Percentiles rank a stretch among this genome's conserved stretches.
Evolutionary conservation across 2,797 vertebrate genomes (phyloP).

Genomic region (Gobionotothen gibberifrons): DNA sequence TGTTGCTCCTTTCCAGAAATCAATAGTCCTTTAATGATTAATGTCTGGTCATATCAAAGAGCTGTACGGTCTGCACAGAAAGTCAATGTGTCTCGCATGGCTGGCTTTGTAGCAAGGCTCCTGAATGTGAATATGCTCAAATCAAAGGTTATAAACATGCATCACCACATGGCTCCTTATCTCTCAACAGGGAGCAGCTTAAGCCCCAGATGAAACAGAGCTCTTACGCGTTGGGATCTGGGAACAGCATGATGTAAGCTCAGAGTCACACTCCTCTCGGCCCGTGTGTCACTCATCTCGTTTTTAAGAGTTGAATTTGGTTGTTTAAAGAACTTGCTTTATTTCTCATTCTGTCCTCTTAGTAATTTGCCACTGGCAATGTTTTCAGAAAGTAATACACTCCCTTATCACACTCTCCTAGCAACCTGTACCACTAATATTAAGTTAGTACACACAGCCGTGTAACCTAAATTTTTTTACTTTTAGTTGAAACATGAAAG

Average conservation of each 20-base stretch:
- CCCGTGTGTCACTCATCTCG: slow-evolving; percentile 45
- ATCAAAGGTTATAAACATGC: slow-evolving; percentile 77
- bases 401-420: slow-evolving; percentile 23
- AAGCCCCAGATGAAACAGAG: slow-evolving; percentile 64
- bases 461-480: slow-evolving; percentile 24
- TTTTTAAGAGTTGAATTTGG: slow-evolving; percentile 41
- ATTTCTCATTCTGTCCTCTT: slow-evolving; percentile 41
- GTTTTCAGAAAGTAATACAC: slow-evolving; percentile 40
- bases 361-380: slow-evolving; percentile 39
- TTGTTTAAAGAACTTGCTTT: slow-evolving; percentile 49
- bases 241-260: slow-evolving; percentile 66
- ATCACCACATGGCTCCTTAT: slow-evolving; percentile 63
- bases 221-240: slow-evolving; percentile 45
- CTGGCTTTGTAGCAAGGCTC: slow-evolving; percentile 51
- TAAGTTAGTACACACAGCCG: slow-evolving; percentile 7
- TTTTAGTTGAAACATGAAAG: slow-evolving; percentile 3
- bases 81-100: slow-evolving; percentile 61
- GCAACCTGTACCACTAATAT: slow-evolving; percentile 18
- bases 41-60: slow-evolving; percentile 60
- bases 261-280: slow-evolving; percentile 50
- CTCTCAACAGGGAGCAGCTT: slow-evolving; percentile 54
- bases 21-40: slow-evolving; percentile 67
- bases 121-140: slow-evolving; percentile 68
- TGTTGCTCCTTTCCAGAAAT: slow-evolving; percentile 54
- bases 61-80: slow-evolving; percentile 41